Conservation (phyloP, 2,113 vertebrate genomes). For the Laterallus jamaicensis region DNA sequence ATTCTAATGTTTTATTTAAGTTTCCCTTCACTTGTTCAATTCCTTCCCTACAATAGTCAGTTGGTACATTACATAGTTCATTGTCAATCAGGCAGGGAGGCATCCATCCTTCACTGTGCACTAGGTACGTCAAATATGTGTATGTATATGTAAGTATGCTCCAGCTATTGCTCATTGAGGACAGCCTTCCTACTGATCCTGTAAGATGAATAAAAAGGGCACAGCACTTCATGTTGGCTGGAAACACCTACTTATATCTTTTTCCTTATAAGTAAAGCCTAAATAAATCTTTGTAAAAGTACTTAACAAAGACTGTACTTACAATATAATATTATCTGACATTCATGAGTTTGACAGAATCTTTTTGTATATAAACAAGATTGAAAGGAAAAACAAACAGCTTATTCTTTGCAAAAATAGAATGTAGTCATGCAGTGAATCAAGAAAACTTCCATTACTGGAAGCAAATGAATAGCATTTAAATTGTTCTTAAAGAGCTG, state of each 20-base stretch:
- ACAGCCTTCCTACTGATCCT: not conserved
- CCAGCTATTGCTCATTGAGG: not conserved
- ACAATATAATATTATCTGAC: not conserved
- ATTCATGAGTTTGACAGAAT: not conserved
- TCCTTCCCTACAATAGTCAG: not conserved
- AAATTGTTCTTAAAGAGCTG: not conserved
- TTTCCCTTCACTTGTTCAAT: not conserved
- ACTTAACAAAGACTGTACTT: not conserved
- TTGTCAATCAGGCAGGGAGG: not conserved
- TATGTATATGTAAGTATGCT: not conserved
- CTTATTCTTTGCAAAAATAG: not conserved
- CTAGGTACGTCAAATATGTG: not conserved
- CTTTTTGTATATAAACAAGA: not conserved
- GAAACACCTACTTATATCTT: not conserved
- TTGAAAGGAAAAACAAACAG: not conserved
- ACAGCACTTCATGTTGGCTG: accelerated
- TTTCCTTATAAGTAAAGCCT: not conserved
- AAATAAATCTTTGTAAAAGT: not conserved
- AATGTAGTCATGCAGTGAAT: not conserved
- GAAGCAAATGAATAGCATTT: not conserved
- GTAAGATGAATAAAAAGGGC: not conserved
- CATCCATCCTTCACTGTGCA: not conserved
- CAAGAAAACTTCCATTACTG: not conserved
- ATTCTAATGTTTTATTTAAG: not conserved
- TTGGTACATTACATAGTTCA: not conserved